Evolutionary conservation across 2,797 vertebrate species (phyloP).

Genomic region (Rhabdophis nuchalis): DNA sequence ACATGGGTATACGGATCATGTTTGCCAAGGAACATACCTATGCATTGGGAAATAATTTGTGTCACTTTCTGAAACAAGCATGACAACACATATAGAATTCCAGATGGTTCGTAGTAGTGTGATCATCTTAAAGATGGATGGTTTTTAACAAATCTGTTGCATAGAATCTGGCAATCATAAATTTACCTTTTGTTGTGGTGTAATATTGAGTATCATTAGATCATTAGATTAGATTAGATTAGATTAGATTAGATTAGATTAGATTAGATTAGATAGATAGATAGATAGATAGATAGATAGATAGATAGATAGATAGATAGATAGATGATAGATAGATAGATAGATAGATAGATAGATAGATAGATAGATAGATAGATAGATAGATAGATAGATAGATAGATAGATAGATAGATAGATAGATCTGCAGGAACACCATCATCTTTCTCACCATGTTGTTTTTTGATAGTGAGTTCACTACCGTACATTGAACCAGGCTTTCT

Average conservation of each 20-base stretch:
- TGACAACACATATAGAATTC: background rate
- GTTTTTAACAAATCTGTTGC: background rate
- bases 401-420: conserved; percentile 7
- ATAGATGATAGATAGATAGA: too few relatives aligned
- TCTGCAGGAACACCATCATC: conserved; percentile 11
- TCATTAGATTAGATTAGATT: too few relatives aligned
- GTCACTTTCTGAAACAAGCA: conserved; percentile 19
- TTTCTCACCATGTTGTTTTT: conserved; percentile 40
- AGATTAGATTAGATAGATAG: too few relatives aligned
- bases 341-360: too few relatives aligned
- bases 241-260: too few relatives aligned
- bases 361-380: too few relatives aligned
- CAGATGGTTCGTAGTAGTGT: conserved; percentile 34
- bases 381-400: too few relatives aligned
- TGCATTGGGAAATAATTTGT: conserved; percentile 33
- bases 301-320: too few relatives aligned
- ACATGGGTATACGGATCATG: background rate
- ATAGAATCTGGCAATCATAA: background rate
- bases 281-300: too few relatives aligned
- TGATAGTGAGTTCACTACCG: conserved; percentile 30
- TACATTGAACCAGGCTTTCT: conserved; percentile 38
- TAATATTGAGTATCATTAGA: background rate
- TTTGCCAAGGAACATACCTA: conserved; percentile 5
- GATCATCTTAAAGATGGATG: background rate
- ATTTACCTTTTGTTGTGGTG: background rate